Percentiles rank a stretch among this genome's conserved stretches.
Conservation (phyloP, 2,888 invertebrate genomes). For the Seladonia tumulorum region DNA sequence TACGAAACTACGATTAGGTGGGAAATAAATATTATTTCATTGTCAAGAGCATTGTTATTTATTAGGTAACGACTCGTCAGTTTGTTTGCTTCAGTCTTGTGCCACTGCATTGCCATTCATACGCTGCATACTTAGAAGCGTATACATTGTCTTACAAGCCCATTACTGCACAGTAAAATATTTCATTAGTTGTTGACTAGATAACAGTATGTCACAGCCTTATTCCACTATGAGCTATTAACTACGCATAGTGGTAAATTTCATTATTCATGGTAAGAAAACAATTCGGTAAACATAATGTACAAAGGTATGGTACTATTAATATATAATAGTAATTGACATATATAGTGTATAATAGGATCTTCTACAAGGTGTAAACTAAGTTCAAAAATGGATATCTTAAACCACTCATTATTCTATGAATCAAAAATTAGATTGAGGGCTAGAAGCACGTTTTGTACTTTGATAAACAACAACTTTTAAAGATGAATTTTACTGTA, state of each 20-base stretch:
- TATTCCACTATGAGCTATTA: slow-evolving; percentile 63
- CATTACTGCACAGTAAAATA: slow-evolving; percentile 61
- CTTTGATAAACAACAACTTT: slow-evolving; percentile 78
- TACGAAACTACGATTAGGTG: slow-evolving; percentile 33
- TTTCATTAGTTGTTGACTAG: slow-evolving; percentile 66
- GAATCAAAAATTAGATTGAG: slow-evolving; percentile 65
- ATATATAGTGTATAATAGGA: slow-evolving; percentile 36
- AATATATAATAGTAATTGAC: slow-evolving; percentile 43
- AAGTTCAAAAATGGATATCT: slow-evolving; percentile 41
- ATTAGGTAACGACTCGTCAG: slow-evolving; percentile 63
- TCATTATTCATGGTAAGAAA: slow-evolving; percentile 50
- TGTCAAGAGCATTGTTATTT: slow-evolving; percentile 65
- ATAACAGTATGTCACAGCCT: slow-evolving; percentile 75
- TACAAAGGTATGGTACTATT: slow-evolving; percentile 61
- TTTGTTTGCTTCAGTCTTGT: slow-evolving; percentile 71
- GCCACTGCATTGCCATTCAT: slow-evolving; percentile 67
- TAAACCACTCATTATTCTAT: slow-evolving; percentile 37
- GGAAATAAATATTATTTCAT: slow-evolving; percentile 63
- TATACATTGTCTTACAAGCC: slow-evolving; percentile 70
- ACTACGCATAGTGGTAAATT: slow-evolving; percentile 55
- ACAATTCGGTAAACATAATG: slow-evolving; percentile 57
- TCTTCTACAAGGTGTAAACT: slow-evolving; percentile 39
- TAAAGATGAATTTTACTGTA: slow-evolving; percentile 78
- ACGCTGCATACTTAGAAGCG: slow-evolving; percentile 61
- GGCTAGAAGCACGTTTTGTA: slow-evolving; percentile 75